phyloP scores from a whole-genome alignment of 2,797 vertebrate genomes.

The Catamblyrhynchus diadema region DNA sequence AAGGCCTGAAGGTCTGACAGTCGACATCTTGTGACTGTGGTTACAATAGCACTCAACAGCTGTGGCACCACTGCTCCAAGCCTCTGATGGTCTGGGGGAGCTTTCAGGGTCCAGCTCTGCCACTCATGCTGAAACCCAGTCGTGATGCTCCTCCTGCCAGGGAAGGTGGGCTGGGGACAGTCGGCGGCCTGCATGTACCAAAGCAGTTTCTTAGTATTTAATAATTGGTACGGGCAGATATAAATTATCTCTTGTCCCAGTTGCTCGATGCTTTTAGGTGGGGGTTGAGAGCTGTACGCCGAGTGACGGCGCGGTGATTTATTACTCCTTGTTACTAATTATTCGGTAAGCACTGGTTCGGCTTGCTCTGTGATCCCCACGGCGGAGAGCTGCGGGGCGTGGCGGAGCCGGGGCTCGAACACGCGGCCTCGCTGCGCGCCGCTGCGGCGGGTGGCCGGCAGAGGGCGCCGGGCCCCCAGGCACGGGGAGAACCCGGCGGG shows the following conservation, averaged over 20 bases:
- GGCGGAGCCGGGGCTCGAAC: neutral
- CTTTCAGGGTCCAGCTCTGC: neutral
- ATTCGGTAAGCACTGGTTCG: rapidly evolving
- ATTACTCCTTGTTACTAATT: neutral
- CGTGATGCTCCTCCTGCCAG: rapidly evolving
- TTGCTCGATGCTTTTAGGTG: neutral
- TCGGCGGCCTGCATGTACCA: rapidly evolving
- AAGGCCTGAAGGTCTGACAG: neutral
- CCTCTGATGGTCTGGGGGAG: neutral
- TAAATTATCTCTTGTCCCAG: rapidly evolving
- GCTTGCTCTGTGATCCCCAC: rapidly evolving
- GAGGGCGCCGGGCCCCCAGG: slow-evolving; percentile 28
- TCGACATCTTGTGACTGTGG: neutral
- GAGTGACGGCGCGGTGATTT: rapidly evolving
- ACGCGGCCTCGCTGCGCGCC: rapidly evolving
- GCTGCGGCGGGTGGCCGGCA: neutral
- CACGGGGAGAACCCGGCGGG: neutral
- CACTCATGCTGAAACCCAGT: rapidly evolving
- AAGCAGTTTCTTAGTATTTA: rapidly evolving
- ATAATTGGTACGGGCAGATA: too few relatives aligned
- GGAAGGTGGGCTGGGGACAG: too few relatives aligned
- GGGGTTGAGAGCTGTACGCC: neutral
- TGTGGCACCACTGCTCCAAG: neutral
- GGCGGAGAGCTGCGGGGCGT: neutral
- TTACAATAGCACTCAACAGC: neutral